Evolutionary conservation across 1,140 invertebrate genomes (phyloP), one percentile per base, ranked within the genome.

Genomic region (Chlorops oryzae): DNA sequence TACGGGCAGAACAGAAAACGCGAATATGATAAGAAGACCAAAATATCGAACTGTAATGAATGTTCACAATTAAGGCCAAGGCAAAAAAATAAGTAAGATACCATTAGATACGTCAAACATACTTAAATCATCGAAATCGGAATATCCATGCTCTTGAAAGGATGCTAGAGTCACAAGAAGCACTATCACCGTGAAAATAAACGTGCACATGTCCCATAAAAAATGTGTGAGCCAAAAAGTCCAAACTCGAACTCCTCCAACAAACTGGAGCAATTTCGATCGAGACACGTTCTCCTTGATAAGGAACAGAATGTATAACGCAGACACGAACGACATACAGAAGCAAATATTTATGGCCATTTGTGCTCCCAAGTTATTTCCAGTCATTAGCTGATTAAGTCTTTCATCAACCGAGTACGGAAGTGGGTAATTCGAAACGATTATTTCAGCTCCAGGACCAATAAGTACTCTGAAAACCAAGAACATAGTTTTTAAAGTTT

Each of bases 301-400:
- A 4, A 83, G 78, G 59, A 85, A 86, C 2, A 88, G 70, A 0
- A 85, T 75, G 58, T 85, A 82, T 60, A 83, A 86, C 1, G 85
- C 79, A 1, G 84, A 81, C 2, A 88, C 80, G 58, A 88, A 80
- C 2, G 78, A 75, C 78, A 81, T 79, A 54, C 78, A 77, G 59
- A 82, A 80, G 38, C 75, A 75, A 17, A 80, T 73, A 38, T 35
- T 37, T 55, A 81, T 79, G 9, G 79, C 74, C 44, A 81, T 72
- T 54, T 81, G 77, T 51, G 80, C 80, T 24, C 78, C 79, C 65
- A 77, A 72, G 49, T 70, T 76, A 52, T 74, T 73, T 2, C 75
- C 77, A 18, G 65, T 62, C 27, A 65, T 62, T 6, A 23, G 28
- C 3, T n/a, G 39, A 9, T n/a, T 4, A 15, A 28, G 5, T 6